These are phyloP conservation scores for Marmota flaviventris DNA, from an alignment of 2,113 vertebrate species.

Conservation along the genomic window DNA sequence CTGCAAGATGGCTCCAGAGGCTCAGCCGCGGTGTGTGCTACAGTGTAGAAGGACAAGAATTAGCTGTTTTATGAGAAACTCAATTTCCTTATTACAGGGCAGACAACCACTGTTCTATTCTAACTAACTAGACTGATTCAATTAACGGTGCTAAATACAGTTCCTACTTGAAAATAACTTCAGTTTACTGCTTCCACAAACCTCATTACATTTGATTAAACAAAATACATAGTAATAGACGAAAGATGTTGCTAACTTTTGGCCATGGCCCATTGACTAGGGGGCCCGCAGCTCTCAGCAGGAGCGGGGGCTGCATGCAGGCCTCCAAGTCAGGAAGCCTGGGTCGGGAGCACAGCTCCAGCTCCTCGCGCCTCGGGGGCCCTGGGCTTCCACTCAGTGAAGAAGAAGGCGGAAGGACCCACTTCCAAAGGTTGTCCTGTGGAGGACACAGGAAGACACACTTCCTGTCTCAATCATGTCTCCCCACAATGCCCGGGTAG, in stretches of 20 bases:
- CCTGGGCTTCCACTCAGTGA: accelerated
- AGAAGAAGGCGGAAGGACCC: accelerated
- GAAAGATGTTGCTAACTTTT: constrained; percentile 69
- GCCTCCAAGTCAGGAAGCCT: background rate
- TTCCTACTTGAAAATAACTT: constrained; percentile 79
- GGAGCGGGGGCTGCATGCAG: background rate
- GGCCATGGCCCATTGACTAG: constrained; percentile 73
- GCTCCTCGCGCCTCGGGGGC: background rate
- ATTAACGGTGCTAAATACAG: constrained; percentile 81
- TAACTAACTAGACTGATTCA: constrained; percentile 80
- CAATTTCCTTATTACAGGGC: constrained; percentile 66
- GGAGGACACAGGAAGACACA: background rate
- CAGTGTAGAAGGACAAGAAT: constrained; percentile 33
- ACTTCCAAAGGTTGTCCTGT: background rate
- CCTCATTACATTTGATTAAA: constrained; percentile 82
- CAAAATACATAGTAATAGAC: constrained; percentile 74
- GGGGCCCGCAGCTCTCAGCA: constrained; percentile 25
- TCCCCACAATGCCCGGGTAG: background rate
- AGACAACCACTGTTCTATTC: constrained; percentile 67
- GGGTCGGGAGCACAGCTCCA: background rate
- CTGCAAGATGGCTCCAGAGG: accelerated
- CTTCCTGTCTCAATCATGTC: accelerated
- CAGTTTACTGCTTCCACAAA: constrained; percentile 76
- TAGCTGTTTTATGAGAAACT: constrained; percentile 67
- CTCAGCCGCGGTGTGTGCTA: background rate